These are phyloP conservation scores for Mamestra brassicae DNA, from an alignment of 2,888 invertebrate species.

Conservation along the genomic window DNA sequence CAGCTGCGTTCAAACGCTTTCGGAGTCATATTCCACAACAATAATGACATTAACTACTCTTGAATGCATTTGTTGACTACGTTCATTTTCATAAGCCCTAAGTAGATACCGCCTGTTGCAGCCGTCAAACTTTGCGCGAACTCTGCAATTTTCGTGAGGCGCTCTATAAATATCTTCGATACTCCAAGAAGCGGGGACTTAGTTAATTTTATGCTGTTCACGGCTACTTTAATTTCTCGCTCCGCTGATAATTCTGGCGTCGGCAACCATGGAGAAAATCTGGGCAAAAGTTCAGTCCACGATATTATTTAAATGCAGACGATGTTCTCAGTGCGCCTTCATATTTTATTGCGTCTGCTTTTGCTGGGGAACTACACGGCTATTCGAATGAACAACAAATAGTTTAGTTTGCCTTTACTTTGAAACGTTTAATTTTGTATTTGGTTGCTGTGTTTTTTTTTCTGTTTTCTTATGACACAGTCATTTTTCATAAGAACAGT, in stretches of 20 bases:
- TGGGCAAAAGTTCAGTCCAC: conserved; percentile 77
- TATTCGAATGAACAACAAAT: conserved; percentile 50
- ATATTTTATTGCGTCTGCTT: conserved; percentile 64
- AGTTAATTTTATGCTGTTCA: conserved; percentile 89
- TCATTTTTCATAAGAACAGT: background rate
- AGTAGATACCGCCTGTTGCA: background rate
- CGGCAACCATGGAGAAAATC: conserved; percentile 83
- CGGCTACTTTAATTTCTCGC: conserved; percentile 88
- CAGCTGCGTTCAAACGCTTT: background rate
- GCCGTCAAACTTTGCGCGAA: background rate
- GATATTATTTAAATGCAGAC: conserved; percentile 81
- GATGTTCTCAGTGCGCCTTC: conserved; percentile 69
- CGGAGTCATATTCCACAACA: too few species aligned
- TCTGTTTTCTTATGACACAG: background rate
- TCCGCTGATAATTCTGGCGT: conserved; percentile 86
- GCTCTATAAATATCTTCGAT: conserved; percentile 50
- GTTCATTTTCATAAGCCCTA: background rate
- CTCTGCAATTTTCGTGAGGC: conserved; percentile 12
- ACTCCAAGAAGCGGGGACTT: conserved; percentile 73
- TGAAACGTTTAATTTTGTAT: conserved; percentile 23
- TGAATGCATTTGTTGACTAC: background rate
- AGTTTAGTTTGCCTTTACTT: conserved; percentile 35
- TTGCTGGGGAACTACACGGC: conserved; percentile 54
- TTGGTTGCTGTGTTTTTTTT: background rate
- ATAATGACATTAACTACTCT: background rate